phyloP scores from a whole-genome alignment of 2,888 invertebrate genomes.

The Mystacides longicornis region DNA sequence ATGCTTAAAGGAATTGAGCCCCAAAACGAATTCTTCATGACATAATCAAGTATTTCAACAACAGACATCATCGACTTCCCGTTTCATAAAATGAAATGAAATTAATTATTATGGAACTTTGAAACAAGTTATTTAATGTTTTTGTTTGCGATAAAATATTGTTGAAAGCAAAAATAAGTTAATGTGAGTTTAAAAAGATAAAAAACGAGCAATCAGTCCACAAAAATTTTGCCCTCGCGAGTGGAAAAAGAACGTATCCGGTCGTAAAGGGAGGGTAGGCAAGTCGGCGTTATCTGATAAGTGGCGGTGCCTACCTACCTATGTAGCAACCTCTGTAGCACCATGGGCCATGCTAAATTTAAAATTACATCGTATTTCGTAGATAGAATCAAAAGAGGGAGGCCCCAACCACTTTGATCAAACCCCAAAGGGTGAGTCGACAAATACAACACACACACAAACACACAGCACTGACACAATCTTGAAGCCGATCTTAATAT shows the following conservation, averaged over 20 bases:
- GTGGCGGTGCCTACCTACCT: not conserved
- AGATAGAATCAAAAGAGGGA: slow-evolving; percentile 8
- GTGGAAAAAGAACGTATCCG: slow-evolving; percentile 8
- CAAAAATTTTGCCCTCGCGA: not conserved
- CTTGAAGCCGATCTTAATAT: too few species aligned
- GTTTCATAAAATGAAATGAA: too few species aligned
- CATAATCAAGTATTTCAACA: too few species aligned
- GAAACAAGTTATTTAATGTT: too few species aligned
- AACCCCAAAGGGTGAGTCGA: slow-evolving; percentile 3
- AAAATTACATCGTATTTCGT: slow-evolving; percentile 8
- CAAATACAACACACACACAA: too few species aligned
- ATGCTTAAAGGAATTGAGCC: too few species aligned
- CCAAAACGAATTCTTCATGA: too few species aligned
- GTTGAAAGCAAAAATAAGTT: too few species aligned
- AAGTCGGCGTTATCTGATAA: slow-evolving; percentile 13
- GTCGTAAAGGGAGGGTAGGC: slow-evolving; percentile 7
- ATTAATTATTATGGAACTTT: too few species aligned
- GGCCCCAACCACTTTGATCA: not conserved
- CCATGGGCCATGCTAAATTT: slow-evolving; percentile 8
- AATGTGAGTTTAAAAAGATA: not conserved
- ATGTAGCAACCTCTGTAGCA: not conserved
- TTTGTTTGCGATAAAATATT: too few species aligned
- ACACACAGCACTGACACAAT: too few species aligned
- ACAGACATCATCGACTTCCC: too few species aligned
- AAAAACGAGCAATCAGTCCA: slow-evolving; percentile 1